These are phyloP conservation scores for Eriocheir sinensis DNA, from an alignment of 1,140 invertebrate species.

Conservation along the genomic window DNA sequence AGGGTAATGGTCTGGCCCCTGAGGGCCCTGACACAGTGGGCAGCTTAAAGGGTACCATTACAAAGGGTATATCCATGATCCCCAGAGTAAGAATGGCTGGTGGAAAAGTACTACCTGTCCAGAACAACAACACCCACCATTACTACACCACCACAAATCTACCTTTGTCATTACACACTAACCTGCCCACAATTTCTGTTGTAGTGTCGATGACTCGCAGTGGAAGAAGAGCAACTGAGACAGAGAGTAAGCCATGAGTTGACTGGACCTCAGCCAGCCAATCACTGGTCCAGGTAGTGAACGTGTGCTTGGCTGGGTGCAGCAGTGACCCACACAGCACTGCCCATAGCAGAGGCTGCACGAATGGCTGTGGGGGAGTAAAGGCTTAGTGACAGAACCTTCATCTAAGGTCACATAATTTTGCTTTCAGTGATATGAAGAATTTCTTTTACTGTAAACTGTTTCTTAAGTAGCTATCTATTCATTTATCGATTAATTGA, in stretches of 20 bases:
- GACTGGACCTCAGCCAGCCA: constrained; percentile 88
- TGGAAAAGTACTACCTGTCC: no score
- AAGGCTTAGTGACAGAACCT: not conserved
- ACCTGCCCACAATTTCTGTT: constrained; percentile 87
- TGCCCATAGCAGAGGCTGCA: constrained; percentile 96
- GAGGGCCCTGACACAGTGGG: no score
- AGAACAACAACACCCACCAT: no score
- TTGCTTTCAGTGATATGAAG: not conserved
- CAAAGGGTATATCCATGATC: no score
- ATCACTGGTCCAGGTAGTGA: constrained; percentile 86
- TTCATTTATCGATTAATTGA: no score
- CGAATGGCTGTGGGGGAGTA: constrained; percentile 89
- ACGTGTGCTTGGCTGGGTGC: constrained; percentile 92
- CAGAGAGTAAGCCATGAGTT: constrained; percentile 84
- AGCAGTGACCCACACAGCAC: constrained; percentile 94
- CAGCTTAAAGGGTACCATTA: no score
- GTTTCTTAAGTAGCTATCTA: not conserved
- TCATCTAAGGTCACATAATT: not conserved
- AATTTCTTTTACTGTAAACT: not conserved
- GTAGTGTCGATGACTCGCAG: constrained; percentile 87
- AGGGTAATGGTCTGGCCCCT: no score
- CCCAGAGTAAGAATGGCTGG: no score
- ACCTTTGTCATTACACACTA: constrained; percentile 55
- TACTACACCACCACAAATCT: no score
- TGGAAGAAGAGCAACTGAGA: constrained; percentile 89